These are phyloP conservation scores for Lasioglossum malachurum DNA, from an alignment of 2,888 invertebrate genomes.

Conservation along the genomic window DNA sequence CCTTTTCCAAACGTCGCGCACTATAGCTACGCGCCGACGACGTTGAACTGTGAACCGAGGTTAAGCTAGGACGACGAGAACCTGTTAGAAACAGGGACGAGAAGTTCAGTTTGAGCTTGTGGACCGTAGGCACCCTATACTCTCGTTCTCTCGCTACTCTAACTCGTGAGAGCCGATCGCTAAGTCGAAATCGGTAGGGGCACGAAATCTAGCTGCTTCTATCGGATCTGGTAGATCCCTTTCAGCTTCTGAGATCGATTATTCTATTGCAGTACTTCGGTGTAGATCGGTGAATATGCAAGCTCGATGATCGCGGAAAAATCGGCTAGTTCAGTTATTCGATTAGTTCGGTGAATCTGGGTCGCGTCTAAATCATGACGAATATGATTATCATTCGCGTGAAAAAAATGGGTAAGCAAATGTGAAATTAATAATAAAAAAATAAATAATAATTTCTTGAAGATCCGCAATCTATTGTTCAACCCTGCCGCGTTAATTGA, in stretches of 20 bases:
- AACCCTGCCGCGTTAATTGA: no score
- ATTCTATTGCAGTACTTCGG: not conserved
- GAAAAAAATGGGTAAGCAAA: no score
- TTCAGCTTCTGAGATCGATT: not conserved
- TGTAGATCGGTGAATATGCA: conserved; percentile 13
- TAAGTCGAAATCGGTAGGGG: conserved; percentile 36
- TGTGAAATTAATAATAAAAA: no score
- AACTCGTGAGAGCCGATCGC: conserved; percentile 36
- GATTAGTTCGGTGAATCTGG: not conserved
- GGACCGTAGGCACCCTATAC: not conserved
- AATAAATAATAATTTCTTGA: no score
- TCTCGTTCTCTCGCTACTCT: conserved; percentile 35
- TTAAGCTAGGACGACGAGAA: conserved; percentile 95
- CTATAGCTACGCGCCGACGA: conserved; percentile 94
- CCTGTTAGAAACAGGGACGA: conserved; percentile 85
- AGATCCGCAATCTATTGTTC: no score
- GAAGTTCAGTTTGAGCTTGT: conserved; percentile 10
- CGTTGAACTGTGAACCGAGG: conserved; percentile 93
- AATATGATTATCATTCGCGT: no score
- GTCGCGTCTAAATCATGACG: not conserved
- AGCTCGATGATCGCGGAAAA: conserved; percentile 39
- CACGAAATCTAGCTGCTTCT: conserved; percentile 51
- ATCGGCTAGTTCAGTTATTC: not conserved
- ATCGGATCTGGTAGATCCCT: not conserved
- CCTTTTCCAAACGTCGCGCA: conserved; percentile 91